phyloP scores from a whole-genome alignment of 2,113 vertebrate species.

The Rhinichthys klamathensis region DNA sequence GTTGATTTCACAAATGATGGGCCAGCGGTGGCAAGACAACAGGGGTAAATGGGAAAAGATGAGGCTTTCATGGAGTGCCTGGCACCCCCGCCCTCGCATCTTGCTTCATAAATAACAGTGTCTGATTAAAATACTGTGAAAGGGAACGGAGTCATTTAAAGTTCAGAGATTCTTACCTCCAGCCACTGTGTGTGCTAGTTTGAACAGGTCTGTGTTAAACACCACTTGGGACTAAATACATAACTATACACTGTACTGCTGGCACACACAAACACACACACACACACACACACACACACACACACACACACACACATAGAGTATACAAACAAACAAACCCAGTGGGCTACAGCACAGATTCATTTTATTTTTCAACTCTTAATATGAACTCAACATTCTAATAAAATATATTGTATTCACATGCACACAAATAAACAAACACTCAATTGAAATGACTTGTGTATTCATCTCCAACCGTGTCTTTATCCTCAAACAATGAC shows the following conservation, averaged over 20 bases:
- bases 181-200: constrained; percentile 42
- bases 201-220: constrained; percentile 40
- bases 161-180: constrained; percentile 54
- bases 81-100: constrained; percentile 54
- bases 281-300: too few species aligned
- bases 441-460: neutral
- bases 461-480: neutral
- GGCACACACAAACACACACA: constrained; percentile 31
- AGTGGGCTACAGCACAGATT: neutral
- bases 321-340: constrained; percentile 41
- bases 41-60: constrained; percentile 74
- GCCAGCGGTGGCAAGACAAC: constrained; percentile 58
- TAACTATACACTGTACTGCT: constrained; percentile 30
- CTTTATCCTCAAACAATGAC: constrained; percentile 12
- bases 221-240: constrained; percentile 34
- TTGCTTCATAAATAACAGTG: constrained; percentile 69
- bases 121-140: constrained; percentile 74
- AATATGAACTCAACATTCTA: constrained; percentile 46
- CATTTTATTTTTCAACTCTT: neutral
- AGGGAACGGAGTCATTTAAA: constrained; percentile 63
- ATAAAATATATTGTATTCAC: constrained; percentile 31
- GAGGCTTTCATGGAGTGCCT: constrained; percentile 58
- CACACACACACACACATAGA: too few species aligned
- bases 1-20: constrained; percentile 80
- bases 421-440: neutral